Base-by-base conservation (phyloP, 2,113 vertebrate species). In the Plecotus auritus region DNA sequence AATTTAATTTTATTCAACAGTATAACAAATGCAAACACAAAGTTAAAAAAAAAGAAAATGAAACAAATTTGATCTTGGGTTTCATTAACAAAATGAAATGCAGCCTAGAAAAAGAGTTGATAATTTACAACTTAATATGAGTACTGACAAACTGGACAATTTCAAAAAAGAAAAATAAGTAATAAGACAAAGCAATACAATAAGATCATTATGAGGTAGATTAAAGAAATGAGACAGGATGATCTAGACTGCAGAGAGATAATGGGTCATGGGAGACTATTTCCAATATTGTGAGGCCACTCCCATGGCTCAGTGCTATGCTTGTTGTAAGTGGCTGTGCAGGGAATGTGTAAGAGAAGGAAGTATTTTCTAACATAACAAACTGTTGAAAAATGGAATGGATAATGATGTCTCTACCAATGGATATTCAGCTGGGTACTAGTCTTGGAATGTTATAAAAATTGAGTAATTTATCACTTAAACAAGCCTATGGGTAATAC, bases 1-100 rank as follows among this genome's bases (percentile, higher is more conserved):
- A 45, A 45, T 73, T 77, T 61, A 35, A 67, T 82, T 77, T 90
- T 85, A 66, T 4, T 88, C 22, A 88, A 59, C 7, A 59, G 35
- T 35, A 1, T 20, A 80, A 70, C 9, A 37, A 54, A 69, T 51
- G 4, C 1, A 51, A 89, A 45, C 5, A 70, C 23, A 47, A 61
- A 51, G 9, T 73, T 84, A 77, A 78, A 56, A 0, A 0, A 59
- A 59, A 84, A 30, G 11, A 70, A 84, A 93, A 88, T 28, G 18
- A 13, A 73, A 85, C 12, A 61, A 70, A 47, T 9, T 0, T 42
- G 17, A 49, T 26, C 32, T 67, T 32, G 17, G 9, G 2, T 47
- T 80, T 85, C 47, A 91, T 59, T 40, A 61, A 42, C 37, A 69
- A 35, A 80, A 59, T 76, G 2, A 66, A 82, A 66, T 17, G 66